Percentiles rank a stretch among this genome's conserved stretches.
phyloP scores from a whole-genome alignment of 2,113 vertebrate genomes.

The Scartelaos histophorus region DNA sequence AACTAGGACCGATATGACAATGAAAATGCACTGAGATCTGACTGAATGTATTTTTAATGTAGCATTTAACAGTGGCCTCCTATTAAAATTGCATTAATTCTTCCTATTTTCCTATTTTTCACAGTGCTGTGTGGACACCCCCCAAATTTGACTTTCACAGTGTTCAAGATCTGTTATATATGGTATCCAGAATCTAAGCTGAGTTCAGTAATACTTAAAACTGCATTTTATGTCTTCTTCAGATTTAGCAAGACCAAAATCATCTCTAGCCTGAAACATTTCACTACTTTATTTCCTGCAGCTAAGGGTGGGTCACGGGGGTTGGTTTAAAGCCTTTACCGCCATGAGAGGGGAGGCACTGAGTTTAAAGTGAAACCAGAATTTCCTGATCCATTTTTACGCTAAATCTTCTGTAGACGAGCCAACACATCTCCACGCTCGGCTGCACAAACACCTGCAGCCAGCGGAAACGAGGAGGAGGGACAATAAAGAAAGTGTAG shows the following conservation, averaged over 20 bases:
- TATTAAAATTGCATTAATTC: too few relatives aligned
- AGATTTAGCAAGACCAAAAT: constrained; percentile 3
- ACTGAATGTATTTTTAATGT: too few relatives aligned
- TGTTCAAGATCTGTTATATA: too few relatives aligned
- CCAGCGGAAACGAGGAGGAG: not conserved
- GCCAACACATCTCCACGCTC: constrained; percentile 54
- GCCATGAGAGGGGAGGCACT: constrained; percentile 40
- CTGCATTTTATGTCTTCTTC: not conserved
- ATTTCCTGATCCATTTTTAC: constrained; percentile 72
- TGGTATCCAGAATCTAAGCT: too few relatives aligned
- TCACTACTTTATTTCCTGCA: constrained; percentile 26
- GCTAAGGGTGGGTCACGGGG: constrained; percentile 18
- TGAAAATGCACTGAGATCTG: too few relatives aligned
- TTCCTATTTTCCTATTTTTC: too few relatives aligned
- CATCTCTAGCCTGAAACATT: constrained; percentile 31
- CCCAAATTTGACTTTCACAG: not conserved
- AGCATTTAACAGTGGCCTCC: too few relatives aligned
- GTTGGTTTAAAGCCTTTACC: constrained; percentile 45
- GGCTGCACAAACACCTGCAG: constrained; percentile 70
- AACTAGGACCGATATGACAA: too few relatives aligned
- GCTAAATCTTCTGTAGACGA: constrained; percentile 66
- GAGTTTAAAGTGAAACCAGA: constrained; percentile 58
- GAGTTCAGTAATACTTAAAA: not conserved
- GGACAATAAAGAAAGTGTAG: constrained; percentile 23
- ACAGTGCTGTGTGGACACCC: too few relatives aligned